These are phyloP conservation scores for Odontamblyopus rebecca DNA, from an alignment of 2,797 vertebrate species.

Conservation along the genomic window DNA sequence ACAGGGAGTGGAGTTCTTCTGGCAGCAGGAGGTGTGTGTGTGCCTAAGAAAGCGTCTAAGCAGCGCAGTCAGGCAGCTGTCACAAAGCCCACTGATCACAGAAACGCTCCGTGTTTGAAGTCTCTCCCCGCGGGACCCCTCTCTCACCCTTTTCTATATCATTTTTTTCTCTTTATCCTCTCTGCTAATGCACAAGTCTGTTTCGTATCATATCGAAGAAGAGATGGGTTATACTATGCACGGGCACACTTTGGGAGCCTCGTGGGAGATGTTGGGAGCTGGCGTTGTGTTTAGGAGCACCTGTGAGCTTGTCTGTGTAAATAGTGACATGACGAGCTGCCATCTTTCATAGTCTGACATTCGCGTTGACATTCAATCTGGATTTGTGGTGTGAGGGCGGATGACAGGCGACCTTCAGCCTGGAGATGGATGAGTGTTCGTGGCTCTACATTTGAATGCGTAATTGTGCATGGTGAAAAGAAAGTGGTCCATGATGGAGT, in stretches of 20 bases:
- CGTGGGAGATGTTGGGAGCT: conserved; percentile 45
- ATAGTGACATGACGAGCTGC: conserved; percentile 70
- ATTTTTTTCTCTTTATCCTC: conserved; percentile 52
- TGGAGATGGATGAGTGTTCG: conserved; percentile 52
- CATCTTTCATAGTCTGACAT: conserved; percentile 65
- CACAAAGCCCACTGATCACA: conserved; percentile 80
- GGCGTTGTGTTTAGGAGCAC: conserved; percentile 51
- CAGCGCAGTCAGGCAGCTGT: conserved; percentile 76
- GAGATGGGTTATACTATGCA: conserved; percentile 13
- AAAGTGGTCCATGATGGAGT: conserved; percentile 9
- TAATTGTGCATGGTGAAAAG: conserved; percentile 41
- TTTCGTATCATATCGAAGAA: conserved; percentile 34
- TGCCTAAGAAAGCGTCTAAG: conserved; percentile 64
- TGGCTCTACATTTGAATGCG: conserved; percentile 37
- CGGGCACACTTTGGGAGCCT: conserved; percentile 41
- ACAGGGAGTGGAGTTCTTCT: conserved; percentile 43
- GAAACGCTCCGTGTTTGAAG: conserved; percentile 77
- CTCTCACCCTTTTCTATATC: conserved; percentile 49
- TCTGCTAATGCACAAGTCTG: conserved; percentile 36
- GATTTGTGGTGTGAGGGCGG: conserved; percentile 37
- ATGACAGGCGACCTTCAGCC: conserved; percentile 58
- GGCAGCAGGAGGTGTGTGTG: conserved; percentile 36
- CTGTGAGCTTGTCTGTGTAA: conserved; percentile 59
- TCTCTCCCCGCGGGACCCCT: conserved; percentile 64
- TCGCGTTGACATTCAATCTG: conserved; percentile 64